These are phyloP conservation scores for Halictus rubicundus DNA, from an alignment of 1,140 invertebrate species.

Conservation along the genomic window DNA sequence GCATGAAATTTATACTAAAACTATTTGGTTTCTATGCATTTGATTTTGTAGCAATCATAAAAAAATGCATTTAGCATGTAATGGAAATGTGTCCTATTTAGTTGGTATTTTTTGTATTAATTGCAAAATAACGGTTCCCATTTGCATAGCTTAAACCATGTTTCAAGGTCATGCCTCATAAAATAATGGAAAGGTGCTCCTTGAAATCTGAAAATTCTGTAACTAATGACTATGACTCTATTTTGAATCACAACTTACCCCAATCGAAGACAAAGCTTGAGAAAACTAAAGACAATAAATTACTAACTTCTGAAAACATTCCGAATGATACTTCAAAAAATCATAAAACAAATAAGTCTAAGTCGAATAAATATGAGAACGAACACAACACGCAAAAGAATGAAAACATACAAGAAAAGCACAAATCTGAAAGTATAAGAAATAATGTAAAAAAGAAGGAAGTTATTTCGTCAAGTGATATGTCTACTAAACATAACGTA, in stretches of 20 bases:
- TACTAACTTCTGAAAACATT: conserved; percentile 47
- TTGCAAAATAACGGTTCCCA: conserved; percentile 38
- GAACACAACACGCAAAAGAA: conserved; percentile 43
- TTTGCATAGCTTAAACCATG: conserved; percentile 64
- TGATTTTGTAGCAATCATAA: conserved; percentile 12
- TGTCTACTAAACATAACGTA: conserved; percentile 58
- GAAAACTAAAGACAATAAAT: conserved; percentile 64
- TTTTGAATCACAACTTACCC: too few species aligned
- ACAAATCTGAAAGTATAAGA: conserved; percentile 35
- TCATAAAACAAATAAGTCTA: conserved; percentile 48
- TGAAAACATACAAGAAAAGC: conserved; percentile 30
- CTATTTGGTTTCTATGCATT: conserved; percentile 31
- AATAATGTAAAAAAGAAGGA: conserved; percentile 41
- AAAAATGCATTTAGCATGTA: conserved; percentile 30
- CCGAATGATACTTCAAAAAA: conserved; percentile 40
- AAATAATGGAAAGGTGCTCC: conserved; percentile 54
- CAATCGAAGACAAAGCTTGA: conserved; percentile 63
- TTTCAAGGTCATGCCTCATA: conserved; percentile 69
- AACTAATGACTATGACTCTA: too few species aligned
- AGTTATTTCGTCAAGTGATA: conserved; percentile 27
- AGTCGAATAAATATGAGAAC: conserved; percentile 41
- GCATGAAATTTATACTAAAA: conserved; percentile 39
- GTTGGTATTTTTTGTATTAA: conserved; percentile 31
- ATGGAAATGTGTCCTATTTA: conserved; percentile 28
- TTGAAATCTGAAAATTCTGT: conserved; percentile 54